Base-by-base conservation (phyloP, 2,888 invertebrate species). In the Myopa tessellatipennis region DNA sequence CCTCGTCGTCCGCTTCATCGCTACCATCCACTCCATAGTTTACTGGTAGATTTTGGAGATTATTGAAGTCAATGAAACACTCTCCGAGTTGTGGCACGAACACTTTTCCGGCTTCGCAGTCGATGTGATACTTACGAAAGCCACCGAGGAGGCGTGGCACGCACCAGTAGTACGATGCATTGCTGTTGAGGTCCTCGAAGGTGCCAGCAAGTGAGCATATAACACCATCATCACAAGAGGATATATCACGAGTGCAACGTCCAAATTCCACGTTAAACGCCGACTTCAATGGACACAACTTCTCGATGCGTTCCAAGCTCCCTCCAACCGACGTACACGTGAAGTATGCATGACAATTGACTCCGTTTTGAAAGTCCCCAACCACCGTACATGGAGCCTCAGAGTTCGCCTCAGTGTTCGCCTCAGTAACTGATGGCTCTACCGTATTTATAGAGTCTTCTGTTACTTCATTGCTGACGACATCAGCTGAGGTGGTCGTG, bases 131-230 rank as follows among this genome's bases (percentile, higher is more conserved):
- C 75, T 86, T 83, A 70, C 83, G 83, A 77, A 80, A 85, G 6
- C 83, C 82, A n/a, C 78, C 77, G 3, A 40, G 78, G 0, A 82
- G 12, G 4, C 81, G 82, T 26, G 80, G 67, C 73, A 83, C 76
- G 34, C 87, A 87, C 77, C 73, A 81, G 61, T 86, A 87, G 71
- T 86, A 87, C 26, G 82, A 84, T 26, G 78, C 78, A 26, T 85
- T 83, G 67, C 82, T 83, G 0, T 77, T 18, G 10, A 80, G 76
- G 77, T 81, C 81, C 10, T 77, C 81, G 60, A 84, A 81, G 0
- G 78, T 81, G 34, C 85, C 86, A 8, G 81, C 81, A 0, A 45
- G 52, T 10, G n/a, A 4, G n/a, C 87, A 87, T 10, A 60, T 69
- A 40, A 84, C 81, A 0, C 82, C 83, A 38, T 74, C 81, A 4